These are phyloP conservation scores for Thereva nobilitata DNA, from an alignment of 2,888 invertebrate species.

Conservation along the genomic window DNA sequence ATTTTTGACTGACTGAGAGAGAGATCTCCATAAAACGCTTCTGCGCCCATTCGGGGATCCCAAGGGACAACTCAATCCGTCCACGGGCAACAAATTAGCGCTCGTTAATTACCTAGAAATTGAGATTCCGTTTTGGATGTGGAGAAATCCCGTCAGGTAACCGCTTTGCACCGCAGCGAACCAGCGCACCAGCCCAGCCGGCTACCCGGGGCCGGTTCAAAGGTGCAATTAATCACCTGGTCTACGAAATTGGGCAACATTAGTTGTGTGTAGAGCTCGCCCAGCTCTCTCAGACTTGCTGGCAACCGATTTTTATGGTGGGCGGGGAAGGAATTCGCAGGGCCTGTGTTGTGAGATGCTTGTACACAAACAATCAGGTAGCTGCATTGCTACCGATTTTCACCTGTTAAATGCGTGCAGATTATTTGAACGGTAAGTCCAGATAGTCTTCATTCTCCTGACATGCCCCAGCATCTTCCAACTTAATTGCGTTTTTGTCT, in stretches of 20 bases:
- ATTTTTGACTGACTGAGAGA: too few species aligned
- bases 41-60: neutral
- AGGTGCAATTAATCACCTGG: conserved; percentile 26
- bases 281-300: neutral
- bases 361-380: conserved; percentile 30
- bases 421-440: too few species aligned
- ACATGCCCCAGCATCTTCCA: too few species aligned
- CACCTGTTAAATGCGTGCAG: too few species aligned
- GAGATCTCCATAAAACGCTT: neutral
- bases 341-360: neutral
- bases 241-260: conserved; percentile 28
- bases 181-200: conserved; percentile 3
- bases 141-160: neutral
- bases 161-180: neutral
- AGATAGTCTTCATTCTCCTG: too few species aligned
- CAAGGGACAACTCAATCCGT: conserved; percentile 29
- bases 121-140: neutral
- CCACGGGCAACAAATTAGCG: conserved; percentile 26
- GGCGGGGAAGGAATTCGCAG: conserved; percentile 30
- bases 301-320: conserved; percentile 6
- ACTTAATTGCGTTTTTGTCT: too few species aligned
- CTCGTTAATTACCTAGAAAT: conserved; percentile 30
- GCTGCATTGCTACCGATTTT: conserved; percentile 28
- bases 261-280: neutral
- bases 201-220: conserved; percentile 14